These are phyloP conservation scores for Paguma larvata DNA, from an alignment of 2,797 vertebrate species.

Conservation along the genomic window DNA sequence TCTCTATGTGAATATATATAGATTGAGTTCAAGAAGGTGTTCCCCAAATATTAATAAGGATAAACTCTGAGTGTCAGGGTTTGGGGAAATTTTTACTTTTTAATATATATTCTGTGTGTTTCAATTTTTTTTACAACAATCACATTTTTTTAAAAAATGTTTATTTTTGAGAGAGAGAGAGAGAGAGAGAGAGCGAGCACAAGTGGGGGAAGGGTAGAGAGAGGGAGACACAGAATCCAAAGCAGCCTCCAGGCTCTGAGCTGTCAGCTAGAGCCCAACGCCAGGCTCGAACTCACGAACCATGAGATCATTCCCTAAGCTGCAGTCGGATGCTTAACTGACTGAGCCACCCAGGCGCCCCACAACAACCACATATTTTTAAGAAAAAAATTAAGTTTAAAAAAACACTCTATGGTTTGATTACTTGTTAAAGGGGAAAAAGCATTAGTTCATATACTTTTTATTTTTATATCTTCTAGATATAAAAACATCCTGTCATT, in stretches of 20 bases:
- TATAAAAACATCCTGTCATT: background rate
- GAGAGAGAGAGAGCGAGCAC: too few species aligned
- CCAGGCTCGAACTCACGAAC: background rate
- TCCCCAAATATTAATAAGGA: background rate
- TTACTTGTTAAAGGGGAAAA: constrained; percentile 27
- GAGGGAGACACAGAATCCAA: too few species aligned
- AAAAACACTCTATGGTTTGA: constrained; percentile 14
- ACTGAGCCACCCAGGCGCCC: background rate
- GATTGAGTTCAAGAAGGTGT: background rate
- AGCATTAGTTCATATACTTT: background rate
- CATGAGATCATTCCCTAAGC: background rate
- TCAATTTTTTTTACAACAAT: background rate
- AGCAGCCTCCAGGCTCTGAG: too few species aligned
- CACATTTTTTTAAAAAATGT: background rate
- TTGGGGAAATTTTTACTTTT: background rate
- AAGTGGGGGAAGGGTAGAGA: too few species aligned
- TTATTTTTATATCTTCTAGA: constrained; percentile 8
- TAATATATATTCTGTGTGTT: background rate
- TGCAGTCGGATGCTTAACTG: background rate
- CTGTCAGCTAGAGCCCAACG: too few species aligned
- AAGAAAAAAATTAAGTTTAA: constrained; percentile 1
- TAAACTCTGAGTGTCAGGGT: constrained; percentile 2
- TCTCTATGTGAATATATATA: background rate
- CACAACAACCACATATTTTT: background rate
- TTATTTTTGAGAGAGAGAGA: too few species aligned